These are phyloP conservation scores for Sycobia sp. DNA, from an alignment of 1,140 invertebrate genomes.

Conservation along the genomic window DNA sequence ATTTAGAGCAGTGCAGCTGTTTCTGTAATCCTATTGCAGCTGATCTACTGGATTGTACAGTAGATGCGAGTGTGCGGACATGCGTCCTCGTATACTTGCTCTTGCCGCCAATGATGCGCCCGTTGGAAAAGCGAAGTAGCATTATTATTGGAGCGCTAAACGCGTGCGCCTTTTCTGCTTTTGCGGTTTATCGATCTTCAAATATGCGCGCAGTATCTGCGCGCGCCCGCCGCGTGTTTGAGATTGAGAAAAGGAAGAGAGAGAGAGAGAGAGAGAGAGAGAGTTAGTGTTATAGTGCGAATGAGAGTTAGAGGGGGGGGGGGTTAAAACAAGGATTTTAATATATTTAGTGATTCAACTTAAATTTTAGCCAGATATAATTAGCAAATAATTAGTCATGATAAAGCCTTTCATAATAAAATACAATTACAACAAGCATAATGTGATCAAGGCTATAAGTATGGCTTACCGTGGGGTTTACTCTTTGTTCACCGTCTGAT, in stretches of 20 bases:
- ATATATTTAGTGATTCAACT: too few relatives aligned
- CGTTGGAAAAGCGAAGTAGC: slow-evolving; percentile 19
- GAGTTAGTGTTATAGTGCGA: background rate
- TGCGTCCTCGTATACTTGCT: slow-evolving; percentile 36
- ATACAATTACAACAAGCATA: too few relatives aligned
- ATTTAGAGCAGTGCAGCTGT: background rate
- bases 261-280: background rate
- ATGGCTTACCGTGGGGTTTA: too few relatives aligned
- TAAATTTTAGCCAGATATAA: too few relatives aligned
- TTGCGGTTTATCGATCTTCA: slow-evolving; percentile 44
- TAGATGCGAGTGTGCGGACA: slow-evolving; percentile 30
- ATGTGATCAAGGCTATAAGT: too few relatives aligned
- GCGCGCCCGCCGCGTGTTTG: background rate
- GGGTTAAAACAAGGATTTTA: too few relatives aligned
- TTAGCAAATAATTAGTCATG: too few relatives aligned
- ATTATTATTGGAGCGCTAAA: slow-evolving; percentile 8
- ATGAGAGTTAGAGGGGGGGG: background rate
- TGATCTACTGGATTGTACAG: background rate
- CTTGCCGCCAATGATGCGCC: too few relatives aligned
- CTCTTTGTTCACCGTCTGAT: too few relatives aligned
- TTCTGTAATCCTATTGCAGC: slow-evolving; percentile 17
- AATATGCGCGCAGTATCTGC: too few relatives aligned
- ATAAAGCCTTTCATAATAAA: too few relatives aligned
- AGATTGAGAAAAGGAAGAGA: background rate
- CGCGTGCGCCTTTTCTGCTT: slow-evolving; percentile 43